Base-by-base conservation (phyloP, 1,140 invertebrate genomes). In the Drosophila ironensis region DNA sequence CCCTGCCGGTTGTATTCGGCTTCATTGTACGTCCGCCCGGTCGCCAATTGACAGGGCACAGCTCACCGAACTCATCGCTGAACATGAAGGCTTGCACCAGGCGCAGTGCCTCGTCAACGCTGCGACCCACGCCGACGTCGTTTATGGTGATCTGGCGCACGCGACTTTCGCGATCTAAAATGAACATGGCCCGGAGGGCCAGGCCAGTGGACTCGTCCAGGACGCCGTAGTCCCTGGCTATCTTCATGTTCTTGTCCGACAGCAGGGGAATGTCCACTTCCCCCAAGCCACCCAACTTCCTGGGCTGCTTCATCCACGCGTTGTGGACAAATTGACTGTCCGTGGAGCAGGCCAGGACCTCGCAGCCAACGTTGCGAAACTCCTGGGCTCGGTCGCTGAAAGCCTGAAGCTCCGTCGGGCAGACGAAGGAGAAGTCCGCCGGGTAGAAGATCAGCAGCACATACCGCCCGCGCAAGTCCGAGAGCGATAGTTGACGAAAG, bases 61-160 rank as follows among this genome's bases (percentile, higher is more conserved):
- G 98, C 91, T 99, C 97, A 12, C 98, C 98, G 89, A 98, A 94
- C 84, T 95, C 94, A 89, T 99, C 98, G 16, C 97, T 98, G 89
- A 93, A 98, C 42, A 98, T 97, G 93, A 99, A 98, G 35, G 98
- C 98, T 90, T 99, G 97, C 1, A 99, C 96, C 16, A 99, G 91
- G 54, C 98, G 93, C 14, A 99, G 91, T 1, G 96, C 97, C 91
- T 99, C 98, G 86, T 99, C 98, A 0, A 99, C 97, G 14, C 92
- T 93, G 35, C 98, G 93, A 64, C 98, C 98, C 28, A 99, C 98
- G 0, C 97, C 98, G 60, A 99, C 91, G 91, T 99, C 99, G 90
- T 99, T 99, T 71, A 99, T 93, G 16, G 98, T 99, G 52, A 99
- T 95, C 91, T 99, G 99, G 2, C 99, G 93, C 3, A 99, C 91